phyloP scores from a whole-genome alignment of 2,888 invertebrate genomes.

The Endotricha flammealis region DNA sequence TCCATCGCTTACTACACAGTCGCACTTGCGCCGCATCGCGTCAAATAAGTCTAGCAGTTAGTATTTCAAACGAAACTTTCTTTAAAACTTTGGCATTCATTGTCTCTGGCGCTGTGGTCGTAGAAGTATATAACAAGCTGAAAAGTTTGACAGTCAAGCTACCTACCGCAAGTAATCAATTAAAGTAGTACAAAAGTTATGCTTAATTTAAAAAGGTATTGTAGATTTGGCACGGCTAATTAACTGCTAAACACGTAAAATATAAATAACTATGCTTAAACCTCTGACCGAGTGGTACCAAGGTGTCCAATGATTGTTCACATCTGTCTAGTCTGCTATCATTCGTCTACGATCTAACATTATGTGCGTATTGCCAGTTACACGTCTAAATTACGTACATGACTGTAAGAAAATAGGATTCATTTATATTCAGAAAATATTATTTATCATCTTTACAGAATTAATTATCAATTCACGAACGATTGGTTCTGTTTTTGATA shows the following conservation, averaged over 20 bases:
- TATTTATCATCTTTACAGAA: slow-evolving; percentile 50
- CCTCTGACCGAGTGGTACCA: slow-evolving; percentile 26
- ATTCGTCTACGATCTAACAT: slow-evolving; percentile 41
- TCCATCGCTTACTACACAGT: slow-evolving; percentile 39
- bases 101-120: slow-evolving; percentile 22
- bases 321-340: slow-evolving; percentile 34
- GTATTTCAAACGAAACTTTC: slow-evolving; percentile 26
- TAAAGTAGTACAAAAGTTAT: slow-evolving; percentile 28
- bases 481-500: slow-evolving; percentile 55
- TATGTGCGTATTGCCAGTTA: slow-evolving; percentile 69
- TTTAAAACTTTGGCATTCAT: slow-evolving; percentile 32
- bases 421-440: slow-evolving; percentile 71
- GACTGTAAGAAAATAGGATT: slow-evolving; percentile 74
- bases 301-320: slow-evolving; percentile 24
- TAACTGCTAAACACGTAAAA: slow-evolving; percentile 29
- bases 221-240: slow-evolving; percentile 65
- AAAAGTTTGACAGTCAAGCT: slow-evolving; percentile 29
- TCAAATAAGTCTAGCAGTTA: slow-evolving; percentile 30
- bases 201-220: slow-evolving; percentile 28
- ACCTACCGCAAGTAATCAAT: slow-evolving; percentile 28
- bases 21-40: slow-evolving; percentile 25
- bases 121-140: slow-evolving; percentile 29
- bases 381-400: slow-evolving; percentile 61
- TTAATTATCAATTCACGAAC: slow-evolving; percentile 56
- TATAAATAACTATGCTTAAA: slow-evolving; percentile 22